Conservation (phyloP, 2,113 vertebrate genomes). For the Pedetes capensis region DNA sequence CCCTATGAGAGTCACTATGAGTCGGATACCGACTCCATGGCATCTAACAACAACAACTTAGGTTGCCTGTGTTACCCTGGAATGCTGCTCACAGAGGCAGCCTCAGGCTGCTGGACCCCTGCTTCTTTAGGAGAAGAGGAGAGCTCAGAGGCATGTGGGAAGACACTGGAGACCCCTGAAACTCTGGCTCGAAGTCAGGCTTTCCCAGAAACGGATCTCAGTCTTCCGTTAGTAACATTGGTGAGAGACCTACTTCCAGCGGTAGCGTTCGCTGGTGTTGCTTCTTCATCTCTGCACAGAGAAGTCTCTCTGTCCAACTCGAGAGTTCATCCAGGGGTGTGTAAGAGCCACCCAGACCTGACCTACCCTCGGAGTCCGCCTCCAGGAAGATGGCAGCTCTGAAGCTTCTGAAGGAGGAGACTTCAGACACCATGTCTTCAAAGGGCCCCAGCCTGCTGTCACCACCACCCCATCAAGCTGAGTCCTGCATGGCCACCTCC, state of each 20-base stretch:
- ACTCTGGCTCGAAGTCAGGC: background rate
- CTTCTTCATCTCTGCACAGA: background rate
- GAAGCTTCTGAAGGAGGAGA: background rate
- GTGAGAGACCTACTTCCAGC: background rate
- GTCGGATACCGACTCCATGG: too few species aligned
- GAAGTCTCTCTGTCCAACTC: background rate
- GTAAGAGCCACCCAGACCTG: background rate
- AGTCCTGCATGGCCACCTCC: fast-evolving
- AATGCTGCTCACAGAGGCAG: background rate
- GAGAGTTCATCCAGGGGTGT: background rate
- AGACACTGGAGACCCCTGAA: background rate
- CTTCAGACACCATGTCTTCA: background rate
- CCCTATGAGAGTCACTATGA: too few species aligned
- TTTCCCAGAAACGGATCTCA: background rate
- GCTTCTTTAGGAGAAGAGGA: too few species aligned
- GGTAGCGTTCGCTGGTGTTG: background rate
- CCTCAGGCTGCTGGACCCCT: too few species aligned
- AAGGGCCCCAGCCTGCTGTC: background rate
- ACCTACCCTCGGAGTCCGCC: background rate
- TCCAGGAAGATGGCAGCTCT: background rate
- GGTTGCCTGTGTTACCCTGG: too few species aligned
- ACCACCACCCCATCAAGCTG: background rate
- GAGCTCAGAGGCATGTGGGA: background rate
- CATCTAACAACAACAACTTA: too few species aligned
- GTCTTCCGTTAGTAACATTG: background rate